Percentiles rank a stretch among this genome's conserved stretches.
Evolutionary conservation across 2,113 vertebrate genomes (phyloP).

Genomic region (Calidris pugnax): DNA sequence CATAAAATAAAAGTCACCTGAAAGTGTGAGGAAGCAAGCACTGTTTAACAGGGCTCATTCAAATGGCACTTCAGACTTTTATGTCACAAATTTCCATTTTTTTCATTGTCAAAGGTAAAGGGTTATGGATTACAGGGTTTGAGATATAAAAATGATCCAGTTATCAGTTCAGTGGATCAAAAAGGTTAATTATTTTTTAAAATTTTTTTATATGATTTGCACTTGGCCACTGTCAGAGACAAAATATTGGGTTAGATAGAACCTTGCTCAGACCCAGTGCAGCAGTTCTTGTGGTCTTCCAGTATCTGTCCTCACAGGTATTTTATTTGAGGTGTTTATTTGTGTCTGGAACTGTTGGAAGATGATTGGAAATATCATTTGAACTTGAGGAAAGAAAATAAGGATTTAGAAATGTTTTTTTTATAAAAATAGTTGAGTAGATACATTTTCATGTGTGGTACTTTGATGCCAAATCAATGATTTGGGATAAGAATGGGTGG

Average conservation of each 20-base stretch:
- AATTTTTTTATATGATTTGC: neutral
- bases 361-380: neutral
- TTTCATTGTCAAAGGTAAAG: neutral
- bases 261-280: neutral
- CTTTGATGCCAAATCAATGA: neutral
- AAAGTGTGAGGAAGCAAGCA: neutral
- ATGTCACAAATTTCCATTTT: neutral
- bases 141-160: neutral
- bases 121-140: neutral
- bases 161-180: neutral
- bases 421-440: neutral
- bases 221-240: neutral
- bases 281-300: neutral
- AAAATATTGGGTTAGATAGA: neutral
- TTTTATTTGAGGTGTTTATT: neutral
- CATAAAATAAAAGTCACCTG: neutral
- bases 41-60: neutral
- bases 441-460: neutral
- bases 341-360: neutral
- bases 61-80: neutral
- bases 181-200: rapidly evolving
- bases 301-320: neutral
- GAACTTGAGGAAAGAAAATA: neutral
- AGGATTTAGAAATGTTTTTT: neutral
- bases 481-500: neutral